Evolutionary conservation across 2,888 invertebrate species (phyloP).

Genomic region (Augochlorella aurata): DNA sequence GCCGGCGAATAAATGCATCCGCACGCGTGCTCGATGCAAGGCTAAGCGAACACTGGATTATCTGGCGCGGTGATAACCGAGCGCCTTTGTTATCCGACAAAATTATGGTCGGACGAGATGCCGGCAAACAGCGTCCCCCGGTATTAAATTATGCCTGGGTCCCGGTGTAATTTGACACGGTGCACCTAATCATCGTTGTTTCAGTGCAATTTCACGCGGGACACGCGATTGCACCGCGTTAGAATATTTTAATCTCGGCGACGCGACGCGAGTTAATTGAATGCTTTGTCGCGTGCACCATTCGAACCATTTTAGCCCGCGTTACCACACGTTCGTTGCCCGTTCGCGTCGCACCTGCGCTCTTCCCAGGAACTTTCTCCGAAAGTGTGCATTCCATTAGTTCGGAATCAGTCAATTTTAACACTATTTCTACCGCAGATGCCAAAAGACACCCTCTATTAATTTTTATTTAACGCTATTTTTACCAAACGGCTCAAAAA

Average conservation of each 20-base stretch:
- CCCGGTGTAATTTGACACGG: constrained; percentile 37
- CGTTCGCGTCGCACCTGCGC: neutral
- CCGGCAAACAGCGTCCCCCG: constrained; percentile 16
- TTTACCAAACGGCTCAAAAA: too few relatives aligned
- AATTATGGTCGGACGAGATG: constrained; percentile 33
- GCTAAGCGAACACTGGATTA: constrained; percentile 27
- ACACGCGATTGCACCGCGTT: neutral
- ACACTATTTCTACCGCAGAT: too few relatives aligned
- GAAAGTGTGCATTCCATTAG: too few relatives aligned
- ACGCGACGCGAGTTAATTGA: neutral
- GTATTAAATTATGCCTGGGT: constrained; percentile 1
- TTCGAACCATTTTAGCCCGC: neutral
- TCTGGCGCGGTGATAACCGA: constrained; percentile 30
- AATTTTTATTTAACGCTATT: too few relatives aligned
- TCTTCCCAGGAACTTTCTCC: neutral
- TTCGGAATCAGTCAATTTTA: too few relatives aligned
- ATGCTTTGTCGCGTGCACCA: neutral
- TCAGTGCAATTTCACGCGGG: neutral
- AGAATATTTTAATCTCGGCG: constrained; percentile 6
- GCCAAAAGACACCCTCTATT: too few relatives aligned
- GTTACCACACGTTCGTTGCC: neutral
- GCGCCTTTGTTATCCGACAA: constrained; percentile 39
- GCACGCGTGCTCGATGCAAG: constrained; percentile 7
- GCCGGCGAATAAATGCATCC: constrained; percentile 29
- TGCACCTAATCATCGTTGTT: constrained; percentile 32